Evolutionary conservation across 2,888 invertebrate genomes (phyloP).

Genomic region (Papilio protenor): DNA sequence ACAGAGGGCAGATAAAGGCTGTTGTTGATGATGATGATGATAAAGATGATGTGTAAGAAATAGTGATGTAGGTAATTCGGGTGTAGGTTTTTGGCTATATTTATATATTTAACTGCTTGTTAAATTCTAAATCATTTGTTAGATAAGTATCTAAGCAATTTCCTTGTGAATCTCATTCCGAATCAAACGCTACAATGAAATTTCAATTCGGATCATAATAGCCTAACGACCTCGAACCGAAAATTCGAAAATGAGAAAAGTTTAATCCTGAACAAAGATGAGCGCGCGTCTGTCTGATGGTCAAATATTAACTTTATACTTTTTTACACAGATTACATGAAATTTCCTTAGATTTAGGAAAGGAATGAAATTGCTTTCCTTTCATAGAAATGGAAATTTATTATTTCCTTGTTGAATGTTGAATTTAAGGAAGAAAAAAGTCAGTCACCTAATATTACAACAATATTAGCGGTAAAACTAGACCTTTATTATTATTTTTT

Average conservation of each 20-base stretch:
- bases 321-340: constrained; percentile 33
- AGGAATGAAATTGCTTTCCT: constrained; percentile 21
- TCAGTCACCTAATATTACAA: no score
- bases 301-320: constrained; percentile 43
- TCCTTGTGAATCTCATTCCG: background rate
- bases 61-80: no score
- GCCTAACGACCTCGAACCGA: constrained; percentile 37
- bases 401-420: background rate
- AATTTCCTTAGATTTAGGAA: constrained; percentile 19
- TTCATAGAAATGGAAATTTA: constrained; percentile 18
- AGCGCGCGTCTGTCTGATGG: constrained; percentile 27
- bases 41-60: no score
- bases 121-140: background rate
- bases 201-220: constrained; percentile 39
- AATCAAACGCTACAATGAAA: constrained; percentile 37
- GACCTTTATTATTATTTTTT: background rate
- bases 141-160: constrained; percentile 14
- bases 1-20: no score
- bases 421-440: background rate
- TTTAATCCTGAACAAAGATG: constrained; percentile 42
- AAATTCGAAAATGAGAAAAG: constrained; percentile 43
- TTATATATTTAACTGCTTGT: background rate
- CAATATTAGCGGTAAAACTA: background rate
- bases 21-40: no score
- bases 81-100: no score